phyloP scores from a whole-genome alignment of 2,797 vertebrate species.

The Danio kyathit region DNA sequence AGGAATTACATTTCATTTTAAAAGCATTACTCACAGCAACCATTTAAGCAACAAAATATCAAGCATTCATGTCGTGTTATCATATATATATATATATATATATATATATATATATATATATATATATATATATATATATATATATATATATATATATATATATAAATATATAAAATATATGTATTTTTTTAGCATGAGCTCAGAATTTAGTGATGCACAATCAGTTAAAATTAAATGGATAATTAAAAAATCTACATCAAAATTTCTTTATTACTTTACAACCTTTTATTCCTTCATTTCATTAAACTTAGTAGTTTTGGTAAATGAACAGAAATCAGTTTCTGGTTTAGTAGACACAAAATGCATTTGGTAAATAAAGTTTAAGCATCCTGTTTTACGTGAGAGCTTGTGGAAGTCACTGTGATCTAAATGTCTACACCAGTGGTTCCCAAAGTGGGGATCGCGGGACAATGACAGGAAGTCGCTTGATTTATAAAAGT shows the following conservation, averaged over 20 bases:
- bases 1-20: not conserved
- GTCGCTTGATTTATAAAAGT: no score
- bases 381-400: not conserved
- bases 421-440: not conserved
- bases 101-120: no score
- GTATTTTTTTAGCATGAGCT: not conserved
- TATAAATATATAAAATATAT: no score
- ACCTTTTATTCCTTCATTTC: not conserved
- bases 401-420: not conserved
- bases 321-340: not conserved
- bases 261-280: not conserved
- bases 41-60: not conserved
- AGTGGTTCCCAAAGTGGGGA: no score
- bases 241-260: no score
- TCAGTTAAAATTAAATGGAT: not conserved
- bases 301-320: not conserved
- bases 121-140: no score
- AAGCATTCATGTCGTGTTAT: not conserved
- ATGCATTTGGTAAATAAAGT: not conserved
- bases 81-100: no score
- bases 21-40: not conserved
- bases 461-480: no score
- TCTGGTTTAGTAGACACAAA: not conserved
- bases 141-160: no score
- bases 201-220: not conserved